phyloP scores from a whole-genome alignment of 2,888 invertebrate genomes.

The Oeneis ivallda region DNA sequence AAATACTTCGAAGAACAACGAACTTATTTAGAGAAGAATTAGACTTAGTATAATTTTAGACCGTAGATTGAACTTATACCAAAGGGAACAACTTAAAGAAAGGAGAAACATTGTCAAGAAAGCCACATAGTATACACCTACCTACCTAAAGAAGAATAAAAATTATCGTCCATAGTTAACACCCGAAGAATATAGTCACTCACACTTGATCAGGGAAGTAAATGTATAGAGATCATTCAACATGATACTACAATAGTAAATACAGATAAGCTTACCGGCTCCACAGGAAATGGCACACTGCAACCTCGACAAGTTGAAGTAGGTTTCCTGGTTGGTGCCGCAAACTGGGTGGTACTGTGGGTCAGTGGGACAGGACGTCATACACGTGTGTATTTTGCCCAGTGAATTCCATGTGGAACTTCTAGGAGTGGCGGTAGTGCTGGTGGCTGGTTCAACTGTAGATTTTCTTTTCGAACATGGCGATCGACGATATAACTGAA shows the following conservation, averaged over 20 bases:
- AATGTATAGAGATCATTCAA: too few species aligned
- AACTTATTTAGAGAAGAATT: too few species aligned
- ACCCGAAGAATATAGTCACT: too few species aligned
- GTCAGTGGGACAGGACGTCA: constrained; percentile 28
- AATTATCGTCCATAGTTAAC: too few species aligned
- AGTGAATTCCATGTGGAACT: constrained; percentile 9
- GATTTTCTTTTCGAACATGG: constrained; percentile 33
- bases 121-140: too few species aligned
- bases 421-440: neutral
- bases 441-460: constrained; percentile 8
- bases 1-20: too few species aligned
- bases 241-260: neutral
- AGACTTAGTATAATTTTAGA: too few species aligned
- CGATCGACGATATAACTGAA: constrained; percentile 24
- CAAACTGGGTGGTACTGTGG: constrained; percentile 40
- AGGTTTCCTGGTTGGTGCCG: constrained; percentile 41
- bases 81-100: too few species aligned
- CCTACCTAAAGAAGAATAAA: neutral
- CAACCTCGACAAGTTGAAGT: constrained; percentile 40
- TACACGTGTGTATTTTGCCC: constrained; percentile 15
- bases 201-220: too few species aligned
- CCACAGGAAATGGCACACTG: constrained; percentile 44
- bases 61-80: too few species aligned
- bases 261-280: constrained; percentile 40
- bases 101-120: neutral